A percentile compares a stretch with the other conserved stretches of the same genome.
These are phyloP conservation scores for Prosapia bicincta DNA, from an alignment of 2,888 invertebrate species.

Conservation along the genomic window DNA sequence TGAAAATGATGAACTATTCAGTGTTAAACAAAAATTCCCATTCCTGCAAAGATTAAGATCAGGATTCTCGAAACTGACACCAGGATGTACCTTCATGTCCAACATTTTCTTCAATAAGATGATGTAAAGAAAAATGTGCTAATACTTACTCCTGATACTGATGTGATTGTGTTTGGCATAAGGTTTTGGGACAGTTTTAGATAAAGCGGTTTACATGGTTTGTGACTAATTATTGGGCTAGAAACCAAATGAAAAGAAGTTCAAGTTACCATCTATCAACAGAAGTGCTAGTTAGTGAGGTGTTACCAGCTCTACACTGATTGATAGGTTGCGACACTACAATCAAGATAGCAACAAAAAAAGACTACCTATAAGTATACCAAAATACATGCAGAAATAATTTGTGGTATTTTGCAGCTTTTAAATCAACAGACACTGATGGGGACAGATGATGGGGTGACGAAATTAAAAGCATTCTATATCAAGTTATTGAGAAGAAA, in stretches of 20 bases:
- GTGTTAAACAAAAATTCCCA: too few species aligned
- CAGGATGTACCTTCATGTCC: constrained; percentile 8
- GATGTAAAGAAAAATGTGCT: neutral
- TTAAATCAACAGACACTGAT: constrained; percentile 5
- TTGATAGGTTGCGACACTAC: too few species aligned
- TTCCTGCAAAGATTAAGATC: too few species aligned
- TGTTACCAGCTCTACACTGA: too few species aligned
- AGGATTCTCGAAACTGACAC: neutral
- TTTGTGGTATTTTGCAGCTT: constrained; percentile 9
- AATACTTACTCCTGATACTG: neutral
- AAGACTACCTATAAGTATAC: constrained; percentile 5
- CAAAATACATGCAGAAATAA: constrained; percentile 7
- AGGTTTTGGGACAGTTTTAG: constrained; percentile 6
- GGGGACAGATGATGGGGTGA: constrained; percentile 11
- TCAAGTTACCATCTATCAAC: too few species aligned
- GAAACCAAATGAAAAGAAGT: too few species aligned
- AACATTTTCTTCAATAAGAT: neutral
- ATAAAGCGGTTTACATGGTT: neutral
- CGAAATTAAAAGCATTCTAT: constrained; percentile 11
- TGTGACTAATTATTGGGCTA: too few species aligned
- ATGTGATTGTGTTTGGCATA: constrained; percentile 7
- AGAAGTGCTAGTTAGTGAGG: too few species aligned
- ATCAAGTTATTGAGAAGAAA: constrained; percentile 15
- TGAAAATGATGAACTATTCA: too few species aligned
- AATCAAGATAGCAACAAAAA: constrained; percentile 6